phyloP scores from a whole-genome alignment of 2,888 invertebrate species.

The Tolmerus cingulatus region DNA sequence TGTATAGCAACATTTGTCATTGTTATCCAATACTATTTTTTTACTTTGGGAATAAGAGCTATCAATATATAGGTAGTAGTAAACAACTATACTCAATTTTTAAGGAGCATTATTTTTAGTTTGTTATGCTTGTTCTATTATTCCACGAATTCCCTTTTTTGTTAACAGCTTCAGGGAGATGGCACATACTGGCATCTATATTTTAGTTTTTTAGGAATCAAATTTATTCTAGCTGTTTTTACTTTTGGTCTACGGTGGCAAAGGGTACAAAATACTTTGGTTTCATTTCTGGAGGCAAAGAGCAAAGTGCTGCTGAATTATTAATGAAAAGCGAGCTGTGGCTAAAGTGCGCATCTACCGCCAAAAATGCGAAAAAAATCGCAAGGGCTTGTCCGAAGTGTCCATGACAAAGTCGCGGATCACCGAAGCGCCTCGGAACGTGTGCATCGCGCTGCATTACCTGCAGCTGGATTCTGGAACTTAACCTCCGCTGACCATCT shows the following conservation, averaged over 20 bases:
- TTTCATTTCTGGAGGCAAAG: background rate
- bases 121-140: too few relatives aligned
- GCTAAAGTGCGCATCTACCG: background rate
- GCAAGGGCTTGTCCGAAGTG: background rate
- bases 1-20: too few relatives aligned
- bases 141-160: too few relatives aligned
- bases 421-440: background rate
- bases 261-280: background rate
- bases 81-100: too few relatives aligned
- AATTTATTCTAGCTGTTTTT: too few relatives aligned
- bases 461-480: background rate
- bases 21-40: too few relatives aligned
- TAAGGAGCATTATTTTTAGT: too few relatives aligned
- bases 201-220: background rate
- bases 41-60: too few relatives aligned
- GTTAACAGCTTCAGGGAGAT: too few relatives aligned
- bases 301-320: background rate
- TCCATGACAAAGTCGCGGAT: background rate
- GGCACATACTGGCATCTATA: too few relatives aligned
- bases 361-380: background rate
- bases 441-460: background rate
- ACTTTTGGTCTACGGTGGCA: too few relatives aligned
- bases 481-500: slow-evolving; percentile 30
- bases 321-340: background rate
- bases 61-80: too few relatives aligned